Conservation (phyloP, 2,888 invertebrate genomes). For the Sinohyriopsis cumingii region DNA sequence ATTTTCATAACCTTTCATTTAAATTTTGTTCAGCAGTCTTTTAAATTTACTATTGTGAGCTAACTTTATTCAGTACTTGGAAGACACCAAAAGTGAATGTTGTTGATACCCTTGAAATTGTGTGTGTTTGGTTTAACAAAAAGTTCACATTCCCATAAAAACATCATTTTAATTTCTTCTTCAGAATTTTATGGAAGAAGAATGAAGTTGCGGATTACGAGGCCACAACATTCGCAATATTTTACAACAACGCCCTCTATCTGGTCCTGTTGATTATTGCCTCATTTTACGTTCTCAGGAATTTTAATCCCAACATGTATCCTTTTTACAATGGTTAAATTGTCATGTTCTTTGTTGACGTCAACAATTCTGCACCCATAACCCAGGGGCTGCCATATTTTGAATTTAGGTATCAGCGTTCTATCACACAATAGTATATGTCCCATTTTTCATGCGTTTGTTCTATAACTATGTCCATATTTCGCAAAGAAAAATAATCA, state of each 20-base stretch:
- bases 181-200: slow-evolving; percentile 97
- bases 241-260: slow-evolving; percentile 98
- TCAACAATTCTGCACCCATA: background rate
- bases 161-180: slow-evolving; percentile 13
- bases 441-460: background rate
- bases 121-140: too few species aligned
- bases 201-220: slow-evolving; percentile 99
- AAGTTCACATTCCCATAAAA: background rate
- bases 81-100: too few species aligned
- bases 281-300: slow-evolving; percentile 94
- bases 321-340: slow-evolving; percentile 73
- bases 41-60: too few species aligned
- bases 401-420: background rate
- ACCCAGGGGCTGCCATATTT: background rate
- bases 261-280: slow-evolving; percentile 92
- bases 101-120: too few species aligned
- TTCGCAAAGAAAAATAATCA: too few species aligned
- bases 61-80: too few species aligned
- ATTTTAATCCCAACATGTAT: slow-evolving; percentile 84
- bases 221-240: slow-evolving; percentile 98
- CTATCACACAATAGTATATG: background rate
- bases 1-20: too few species aligned
- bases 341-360: background rate
- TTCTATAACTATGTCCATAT: too few species aligned
- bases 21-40: too few species aligned